Base-by-base conservation (phyloP, 2,797 vertebrate genomes). In the Dermochelys coriacea region DNA sequence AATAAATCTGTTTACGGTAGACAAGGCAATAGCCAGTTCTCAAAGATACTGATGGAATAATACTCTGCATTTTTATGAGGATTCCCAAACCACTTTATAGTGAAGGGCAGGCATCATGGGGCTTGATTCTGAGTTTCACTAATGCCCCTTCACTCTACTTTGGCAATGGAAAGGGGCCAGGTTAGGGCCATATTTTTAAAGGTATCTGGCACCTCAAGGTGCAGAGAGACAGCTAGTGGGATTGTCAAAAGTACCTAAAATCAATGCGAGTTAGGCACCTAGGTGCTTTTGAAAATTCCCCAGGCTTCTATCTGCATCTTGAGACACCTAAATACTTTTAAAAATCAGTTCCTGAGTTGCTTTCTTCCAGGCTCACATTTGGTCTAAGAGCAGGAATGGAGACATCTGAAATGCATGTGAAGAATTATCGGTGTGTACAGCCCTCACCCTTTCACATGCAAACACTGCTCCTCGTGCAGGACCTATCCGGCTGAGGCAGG, bases 1-100 rank as follows among this genome's bases (percentile, higher is more conserved):
- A 61, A 82, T 29, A 75, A 85, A 89, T 84, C 80, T 96, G 95
- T 95, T 96, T 92, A 61, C 23, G 75, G 84, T 41, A 68, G 85
- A 84, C 0, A 84, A 86, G 74, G 80, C 6, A 55, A 71, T 37
- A 86, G 59, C 86, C 85, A 80, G 82, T 37, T 92, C 74, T 91
- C 77, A 57, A 59, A 1, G 37, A 0, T 2, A 52, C 77, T 82
- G 93, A 91, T 34, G 85, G 87, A 93, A 80, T 57, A 80, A 10
- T 0, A 0, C 0, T 54, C 37, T 77, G 80, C 64, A 12, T 34
- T 87, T 51, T 86, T 89, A 19, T 57, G 49, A 78, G 80, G 61
- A 21, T 4, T 16, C 90, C 50, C 88, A 85, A 52, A 31, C 59
- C 80, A 61, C 7, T 45, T 29, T n/a, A 55, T 51, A 82, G 27